Conservation (phyloP, 2,797 vertebrate species). For the Scyliorhinus canicula region DNA sequence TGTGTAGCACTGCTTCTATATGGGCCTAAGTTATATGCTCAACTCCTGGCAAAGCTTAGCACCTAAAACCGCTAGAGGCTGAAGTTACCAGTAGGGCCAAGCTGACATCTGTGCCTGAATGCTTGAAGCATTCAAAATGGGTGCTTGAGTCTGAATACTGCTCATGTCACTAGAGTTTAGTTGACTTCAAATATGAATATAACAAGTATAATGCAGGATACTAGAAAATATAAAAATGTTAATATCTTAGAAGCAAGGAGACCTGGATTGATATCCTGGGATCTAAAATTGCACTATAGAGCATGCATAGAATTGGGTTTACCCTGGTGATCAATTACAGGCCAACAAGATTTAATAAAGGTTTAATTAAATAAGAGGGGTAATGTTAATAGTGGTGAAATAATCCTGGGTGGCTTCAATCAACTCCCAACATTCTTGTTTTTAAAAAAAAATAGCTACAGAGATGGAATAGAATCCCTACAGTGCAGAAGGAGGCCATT, state of each 20-base stretch:
- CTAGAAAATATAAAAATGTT: background rate
- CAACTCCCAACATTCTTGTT: too few species aligned
- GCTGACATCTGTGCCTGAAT: background rate
- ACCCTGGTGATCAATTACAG: background rate
- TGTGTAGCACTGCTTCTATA: too few species aligned
- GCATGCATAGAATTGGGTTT: too few species aligned
- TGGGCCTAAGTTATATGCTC: background rate
- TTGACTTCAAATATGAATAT: background rate
- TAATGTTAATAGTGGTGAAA: background rate
- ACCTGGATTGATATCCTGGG: background rate
- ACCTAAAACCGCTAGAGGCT: background rate
- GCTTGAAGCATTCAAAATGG: background rate
- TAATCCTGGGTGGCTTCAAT: background rate
- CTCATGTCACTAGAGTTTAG: background rate
- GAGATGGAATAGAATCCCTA: too few species aligned
- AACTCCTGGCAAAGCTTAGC: background rate
- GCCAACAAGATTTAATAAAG: background rate
- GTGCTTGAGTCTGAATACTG: background rate
- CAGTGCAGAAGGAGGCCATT: too few species aligned
- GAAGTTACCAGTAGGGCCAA: background rate
- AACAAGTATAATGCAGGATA: background rate
- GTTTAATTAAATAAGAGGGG: background rate
- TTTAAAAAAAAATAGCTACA: too few species aligned
- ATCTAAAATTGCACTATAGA: background rate
- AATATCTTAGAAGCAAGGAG: background rate